phyloP scores from a whole-genome alignment of 2,888 invertebrate genomes.

The Drosophila nigritarsus region DNA sequence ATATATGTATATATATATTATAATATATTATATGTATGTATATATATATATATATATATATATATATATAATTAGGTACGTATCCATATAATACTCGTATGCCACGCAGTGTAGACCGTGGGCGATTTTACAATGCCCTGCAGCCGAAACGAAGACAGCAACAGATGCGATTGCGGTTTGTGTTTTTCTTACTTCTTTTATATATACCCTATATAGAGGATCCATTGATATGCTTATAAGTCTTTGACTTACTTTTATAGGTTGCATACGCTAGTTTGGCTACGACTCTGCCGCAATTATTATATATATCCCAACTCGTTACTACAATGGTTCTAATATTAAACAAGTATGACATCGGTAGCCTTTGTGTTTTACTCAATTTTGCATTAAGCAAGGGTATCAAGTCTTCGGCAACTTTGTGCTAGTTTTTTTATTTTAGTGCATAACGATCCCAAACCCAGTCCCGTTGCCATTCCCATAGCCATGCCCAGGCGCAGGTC shows the following conservation, averaged over 20 bases:
- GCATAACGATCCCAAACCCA: constrained; percentile 8
- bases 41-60: not conserved
- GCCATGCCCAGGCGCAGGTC: constrained; percentile 42
- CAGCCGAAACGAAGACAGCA: constrained; percentile 33
- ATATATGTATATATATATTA: constrained; percentile 1
- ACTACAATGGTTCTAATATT: not conserved
- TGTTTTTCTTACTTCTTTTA: not conserved
- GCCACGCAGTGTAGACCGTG: constrained; percentile 39
- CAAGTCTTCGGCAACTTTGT: not conserved
- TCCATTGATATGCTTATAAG: not conserved
- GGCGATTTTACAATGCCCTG: constrained; percentile 59
- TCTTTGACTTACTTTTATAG: not conserved
- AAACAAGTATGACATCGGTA: not conserved
- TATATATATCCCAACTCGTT: not conserved
- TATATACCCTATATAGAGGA: constrained; percentile 16
- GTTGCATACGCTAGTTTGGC: no score
- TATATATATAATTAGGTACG: not conserved
- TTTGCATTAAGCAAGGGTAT: constrained; percentile 11
- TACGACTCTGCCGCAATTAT: not conserved
- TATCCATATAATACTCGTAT: constrained; percentile 13
- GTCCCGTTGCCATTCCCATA: constrained; percentile 25
- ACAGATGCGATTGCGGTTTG: constrained; percentile 36
- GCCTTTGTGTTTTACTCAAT: not conserved
- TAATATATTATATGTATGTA: constrained; percentile 5
- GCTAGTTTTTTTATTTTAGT: not conserved